Conservation (phyloP, 92 coral and sea anemone species). For the Phenganax stokvisi region DNA sequence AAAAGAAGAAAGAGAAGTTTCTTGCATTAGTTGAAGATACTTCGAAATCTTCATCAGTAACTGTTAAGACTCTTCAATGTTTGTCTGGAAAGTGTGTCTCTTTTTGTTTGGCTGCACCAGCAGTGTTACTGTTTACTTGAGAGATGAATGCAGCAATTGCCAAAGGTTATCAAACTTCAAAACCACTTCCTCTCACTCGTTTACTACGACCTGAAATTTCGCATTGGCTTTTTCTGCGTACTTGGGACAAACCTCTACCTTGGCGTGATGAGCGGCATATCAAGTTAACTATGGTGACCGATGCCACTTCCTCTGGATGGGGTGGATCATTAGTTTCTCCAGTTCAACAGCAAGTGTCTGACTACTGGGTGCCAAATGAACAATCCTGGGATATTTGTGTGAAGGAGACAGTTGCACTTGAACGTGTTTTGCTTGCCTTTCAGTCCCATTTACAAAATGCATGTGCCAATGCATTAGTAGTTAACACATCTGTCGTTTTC, state of each 20-base stretch:
- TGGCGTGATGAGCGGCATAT: constrained; percentile 32
- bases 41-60: no score
- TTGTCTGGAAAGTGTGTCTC: neutral
- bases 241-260: constrained; percentile 22
- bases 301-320: constrained; percentile 52
- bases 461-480: neutral
- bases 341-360: neutral
- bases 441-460: neutral
- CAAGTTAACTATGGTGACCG: constrained; percentile 37
- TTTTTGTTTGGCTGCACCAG: constrained; percentile 16
- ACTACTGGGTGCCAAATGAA: neutral
- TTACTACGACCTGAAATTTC: neutral
- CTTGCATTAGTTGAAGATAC: no score
- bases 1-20: no score
- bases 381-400: neutral
- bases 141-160: constrained; percentile 21
- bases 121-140: constrained; percentile 2
- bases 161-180: neutral
- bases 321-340: neutral
- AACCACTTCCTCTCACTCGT: neutral
- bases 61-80: no score
- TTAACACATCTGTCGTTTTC: neutral
- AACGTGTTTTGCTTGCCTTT: neutral
- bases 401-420: neutral
- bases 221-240: constrained; percentile 26